phyloP scores from a whole-genome alignment of 1,140 invertebrate genomes.

The Onthophagus taurus region DNA sequence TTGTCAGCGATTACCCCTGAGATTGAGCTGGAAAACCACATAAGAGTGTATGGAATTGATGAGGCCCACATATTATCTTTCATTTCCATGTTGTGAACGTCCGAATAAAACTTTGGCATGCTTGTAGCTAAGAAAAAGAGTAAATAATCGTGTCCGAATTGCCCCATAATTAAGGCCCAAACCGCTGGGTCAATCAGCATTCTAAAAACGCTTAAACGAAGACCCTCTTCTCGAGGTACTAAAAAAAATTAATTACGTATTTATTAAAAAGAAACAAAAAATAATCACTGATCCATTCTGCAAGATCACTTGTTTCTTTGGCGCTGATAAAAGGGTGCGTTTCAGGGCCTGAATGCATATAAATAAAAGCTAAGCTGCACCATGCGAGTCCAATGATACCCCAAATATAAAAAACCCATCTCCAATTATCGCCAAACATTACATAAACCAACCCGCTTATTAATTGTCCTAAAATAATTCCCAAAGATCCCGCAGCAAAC shows the following conservation, averaged over 20 bases:
- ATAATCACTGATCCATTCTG: too few species aligned
- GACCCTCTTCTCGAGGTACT: too few species aligned
- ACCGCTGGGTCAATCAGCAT: slow-evolving; percentile 4
- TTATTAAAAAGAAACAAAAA: too few species aligned
- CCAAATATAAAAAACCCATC: slow-evolving; percentile 10
- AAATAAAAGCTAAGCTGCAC: slow-evolving; percentile 4
- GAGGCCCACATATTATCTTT: slow-evolving; percentile 7
- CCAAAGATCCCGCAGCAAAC: slow-evolving; percentile 5
- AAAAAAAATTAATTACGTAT: too few species aligned
- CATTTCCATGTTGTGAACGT: slow-evolving; percentile 9
- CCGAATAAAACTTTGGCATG: slow-evolving; percentile 11
- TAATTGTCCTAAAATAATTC: background rate
- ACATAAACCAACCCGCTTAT: background rate
- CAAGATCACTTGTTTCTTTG: slow-evolving; percentile 40
- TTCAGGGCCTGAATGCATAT: slow-evolving; percentile 52
- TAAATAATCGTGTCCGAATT: slow-evolving; percentile 3
- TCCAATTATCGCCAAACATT: background rate
- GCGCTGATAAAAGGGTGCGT: slow-evolving; percentile 76
- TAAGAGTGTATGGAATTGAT: slow-evolving; percentile 7
- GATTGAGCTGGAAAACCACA: slow-evolving; percentile 1
- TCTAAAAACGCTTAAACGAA: too few species aligned
- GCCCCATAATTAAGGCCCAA: slow-evolving; percentile 7
- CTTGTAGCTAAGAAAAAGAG: slow-evolving; percentile 10
- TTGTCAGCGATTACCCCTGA: background rate
- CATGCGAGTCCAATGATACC: slow-evolving; percentile 1